phyloP scores from a whole-genome alignment of 2,797 vertebrate species.

The Trachops cirrhosus region DNA sequence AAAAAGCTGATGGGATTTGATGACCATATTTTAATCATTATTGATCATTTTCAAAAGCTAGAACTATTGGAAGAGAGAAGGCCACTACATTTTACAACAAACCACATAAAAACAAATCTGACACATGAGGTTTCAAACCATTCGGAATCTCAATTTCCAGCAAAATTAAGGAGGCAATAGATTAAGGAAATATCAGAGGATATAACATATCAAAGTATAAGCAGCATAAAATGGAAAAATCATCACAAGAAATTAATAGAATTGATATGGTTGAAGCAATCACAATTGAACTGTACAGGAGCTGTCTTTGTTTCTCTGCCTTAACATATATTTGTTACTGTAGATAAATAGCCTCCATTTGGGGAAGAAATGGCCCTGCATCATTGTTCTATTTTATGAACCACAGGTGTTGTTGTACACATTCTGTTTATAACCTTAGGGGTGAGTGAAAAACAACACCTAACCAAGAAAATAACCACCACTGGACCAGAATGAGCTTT shows the following conservation, averaged over 20 bases:
- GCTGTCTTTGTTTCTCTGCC: conserved; percentile 46
- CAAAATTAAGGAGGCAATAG: conserved; percentile 46
- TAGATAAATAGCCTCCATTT: conserved; percentile 74
- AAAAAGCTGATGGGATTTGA: not conserved
- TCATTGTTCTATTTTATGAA: conserved; percentile 75
- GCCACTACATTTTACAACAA: conserved; percentile 3
- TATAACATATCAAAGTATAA: too few relatives aligned
- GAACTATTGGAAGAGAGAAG: not conserved
- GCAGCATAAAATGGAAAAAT: conserved; percentile 34
- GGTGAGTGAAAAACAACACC: conserved; percentile 74
- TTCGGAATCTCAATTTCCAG: conserved; percentile 25
- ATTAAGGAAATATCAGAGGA: conserved; percentile 41
- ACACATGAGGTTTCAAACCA: conserved; percentile 43
- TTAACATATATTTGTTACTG: conserved; percentile 67
- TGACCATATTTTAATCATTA: conserved; percentile 45
- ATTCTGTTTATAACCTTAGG: conserved; percentile 76
- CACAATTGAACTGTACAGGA: conserved; percentile 38
- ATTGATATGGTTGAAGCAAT: conserved; percentile 52
- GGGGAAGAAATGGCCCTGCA: conserved; percentile 68
- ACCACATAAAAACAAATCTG: conserved; percentile 12
- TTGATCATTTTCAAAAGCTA: conserved; percentile 46
- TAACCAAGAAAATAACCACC: conserved; percentile 66
- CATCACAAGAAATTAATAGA: conserved; percentile 50
- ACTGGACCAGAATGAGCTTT: conserved; percentile 70
- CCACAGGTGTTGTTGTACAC: conserved; percentile 77